Evolutionary conservation across 2,888 invertebrate species (phyloP), one percentile per base, ranked within the genome.

Genomic region (Xanthia icteritia): DNA sequence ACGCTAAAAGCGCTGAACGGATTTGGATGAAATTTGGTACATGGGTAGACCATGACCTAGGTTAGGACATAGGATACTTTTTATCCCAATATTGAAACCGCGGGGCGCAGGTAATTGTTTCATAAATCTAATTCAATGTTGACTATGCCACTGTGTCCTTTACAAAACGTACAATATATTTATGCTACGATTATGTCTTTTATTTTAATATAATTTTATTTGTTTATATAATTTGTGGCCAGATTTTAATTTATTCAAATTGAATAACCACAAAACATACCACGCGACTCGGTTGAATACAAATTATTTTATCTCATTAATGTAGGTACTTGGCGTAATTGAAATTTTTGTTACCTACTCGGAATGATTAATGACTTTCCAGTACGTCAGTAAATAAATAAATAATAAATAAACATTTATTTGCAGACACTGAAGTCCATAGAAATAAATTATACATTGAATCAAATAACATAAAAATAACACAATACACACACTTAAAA

Each of bases 231-330:
- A 63, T 67, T 67, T 58, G 66, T 20, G 45, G n/a, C 9, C 27
- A 31, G 6, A 36, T 63, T 56, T 69, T 77, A 78, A 81, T 78
- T 66, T 65, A 82, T 69, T 78, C 39, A 60, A 70, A 74, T 71
- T 67, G 69, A 36, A n/a, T 54, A 71, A 67, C 70, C 74, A 17
- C 83, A 67, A 71, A 63, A 63, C 15, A 73, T 63, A 83, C 63
- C 36, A 56, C 54, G 61, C 61, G 48, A 45, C 60, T 60, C 36
- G 69, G 27, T 56, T 54, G 69, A 58, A 65, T 36, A 42, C 70
- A 45, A 78, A 82, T 70, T 1, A 69, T 54, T 77, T 71, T 60
- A 77, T 72, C n/a, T 48, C 66, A 70, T 79, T 70, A 83, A 71
- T 63, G 45, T n/a, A n/a, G n/a, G n/a, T 60, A 82, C 83, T 74